Evolutionary conservation across 2,888 invertebrate genomes (phyloP).

Genomic region (Galerucella calmariensis): DNA sequence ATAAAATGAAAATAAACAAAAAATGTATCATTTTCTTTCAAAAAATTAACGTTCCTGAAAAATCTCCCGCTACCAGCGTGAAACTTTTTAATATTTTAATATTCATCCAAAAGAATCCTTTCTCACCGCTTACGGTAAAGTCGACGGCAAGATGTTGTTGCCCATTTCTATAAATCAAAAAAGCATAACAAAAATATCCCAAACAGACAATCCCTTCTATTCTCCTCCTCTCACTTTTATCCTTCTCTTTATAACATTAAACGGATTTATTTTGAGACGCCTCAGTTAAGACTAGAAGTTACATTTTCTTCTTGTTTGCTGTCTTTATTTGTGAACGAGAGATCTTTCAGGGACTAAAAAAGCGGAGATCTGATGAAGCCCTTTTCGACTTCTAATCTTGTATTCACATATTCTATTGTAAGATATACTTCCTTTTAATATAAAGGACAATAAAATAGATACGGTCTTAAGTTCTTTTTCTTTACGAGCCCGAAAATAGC

Average conservation of each 20-base stretch:
- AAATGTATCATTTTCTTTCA: no score
- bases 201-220: slow-evolving; percentile 21
- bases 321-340: no score
- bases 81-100: background rate
- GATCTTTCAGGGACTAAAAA: slow-evolving; percentile 14
- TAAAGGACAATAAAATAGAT: slow-evolving; percentile 35
- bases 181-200: slow-evolving; percentile 21
- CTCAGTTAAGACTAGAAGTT: slow-evolving; percentile 30
- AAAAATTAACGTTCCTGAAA: no score
- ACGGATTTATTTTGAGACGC: slow-evolving; percentile 40
- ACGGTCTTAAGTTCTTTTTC: slow-evolving; percentile 27
- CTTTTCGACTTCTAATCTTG: slow-evolving; percentile 38
- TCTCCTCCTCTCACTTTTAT: slow-evolving; percentile 30
- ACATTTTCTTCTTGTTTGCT: slow-evolving; percentile 26
- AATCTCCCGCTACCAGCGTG: no score
- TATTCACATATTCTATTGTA: slow-evolving; percentile 43
- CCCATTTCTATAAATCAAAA: slow-evolving; percentile 14
- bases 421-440: slow-evolving; percentile 33
- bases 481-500: slow-evolving; percentile 11
- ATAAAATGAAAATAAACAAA: no score
- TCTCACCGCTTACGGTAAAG: background rate
- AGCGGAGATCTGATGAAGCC: slow-evolving; percentile 35
- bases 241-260: slow-evolving; percentile 43
- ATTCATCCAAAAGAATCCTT: background rate
- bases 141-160: background rate